Percentiles rank a stretch among this genome's conserved stretches.
phyloP scores from a whole-genome alignment of 2,797 vertebrate species.

The Aselliscus stoliczkanus region DNA sequence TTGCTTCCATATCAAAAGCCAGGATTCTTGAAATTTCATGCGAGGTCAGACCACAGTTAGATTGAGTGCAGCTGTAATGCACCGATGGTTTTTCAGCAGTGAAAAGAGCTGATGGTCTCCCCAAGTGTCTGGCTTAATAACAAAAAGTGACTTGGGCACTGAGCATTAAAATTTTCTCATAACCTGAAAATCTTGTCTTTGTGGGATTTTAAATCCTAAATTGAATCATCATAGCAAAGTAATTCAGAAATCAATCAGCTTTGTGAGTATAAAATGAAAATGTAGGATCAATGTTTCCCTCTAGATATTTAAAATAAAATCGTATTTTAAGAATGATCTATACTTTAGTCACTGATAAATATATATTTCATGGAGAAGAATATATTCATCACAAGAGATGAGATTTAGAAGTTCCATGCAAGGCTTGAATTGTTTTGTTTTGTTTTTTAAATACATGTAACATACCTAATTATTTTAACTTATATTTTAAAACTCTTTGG shows the following conservation, averaged over 20 bases:
- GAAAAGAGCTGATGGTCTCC: conserved; percentile 37
- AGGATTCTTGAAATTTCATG: conserved; percentile 63
- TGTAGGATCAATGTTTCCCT: conserved; percentile 51
- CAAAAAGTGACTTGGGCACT: conserved; percentile 60
- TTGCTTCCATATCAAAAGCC: conserved; percentile 64
- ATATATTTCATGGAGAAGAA: conserved; percentile 33
- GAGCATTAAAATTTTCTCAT: conserved; percentile 41
- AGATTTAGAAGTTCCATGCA: not conserved
- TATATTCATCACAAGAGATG: not conserved
- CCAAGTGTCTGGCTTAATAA: conserved; percentile 64
- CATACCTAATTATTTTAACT: conserved; percentile 30
- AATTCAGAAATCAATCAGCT: conserved; percentile 59
- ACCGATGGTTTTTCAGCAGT: conserved; percentile 30
- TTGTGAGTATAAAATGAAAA: conserved; percentile 28
- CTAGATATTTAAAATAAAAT: conserved; percentile 66
- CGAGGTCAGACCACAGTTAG: conserved; percentile 47
- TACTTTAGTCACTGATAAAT: conserved; percentile 23
- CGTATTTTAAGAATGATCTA: conserved; percentile 44
- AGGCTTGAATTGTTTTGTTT: not conserved
- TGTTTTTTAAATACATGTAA: not conserved
- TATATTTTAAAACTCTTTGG: not conserved
- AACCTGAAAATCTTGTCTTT: conserved; percentile 48
- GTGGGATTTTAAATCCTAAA: conserved; percentile 57
- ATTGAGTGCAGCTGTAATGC: conserved; percentile 53
- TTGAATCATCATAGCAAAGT: conserved; percentile 35